Evolutionary conservation across 2,797 vertebrate species (phyloP).

Genomic region (Podargus strigoides): DNA sequence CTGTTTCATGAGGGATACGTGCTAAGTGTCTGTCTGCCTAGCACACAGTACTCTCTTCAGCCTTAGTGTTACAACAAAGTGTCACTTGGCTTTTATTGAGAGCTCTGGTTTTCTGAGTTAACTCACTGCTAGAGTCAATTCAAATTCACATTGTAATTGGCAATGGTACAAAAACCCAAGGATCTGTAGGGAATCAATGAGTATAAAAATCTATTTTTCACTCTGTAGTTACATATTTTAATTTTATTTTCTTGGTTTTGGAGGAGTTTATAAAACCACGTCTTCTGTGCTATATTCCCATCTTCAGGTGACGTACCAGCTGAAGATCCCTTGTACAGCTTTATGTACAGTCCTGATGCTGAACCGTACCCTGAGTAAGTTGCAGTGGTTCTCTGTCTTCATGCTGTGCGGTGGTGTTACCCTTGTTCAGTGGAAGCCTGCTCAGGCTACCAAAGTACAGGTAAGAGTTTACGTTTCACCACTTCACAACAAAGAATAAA

Average conservation of each 20-base stretch:
- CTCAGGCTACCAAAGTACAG: conserved; percentile 87
- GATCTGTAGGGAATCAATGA: neutral
- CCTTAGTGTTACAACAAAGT: neutral
- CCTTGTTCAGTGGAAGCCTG: conserved; percentile 92
- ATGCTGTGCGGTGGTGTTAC: conserved; percentile 92
- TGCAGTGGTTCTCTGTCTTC: conserved; percentile 96
- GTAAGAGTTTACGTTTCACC: conserved; percentile 65
- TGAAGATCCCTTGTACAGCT: conserved; percentile 98
- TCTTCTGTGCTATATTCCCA: neutral
- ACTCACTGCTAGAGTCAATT: neutral
- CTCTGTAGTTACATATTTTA: neutral
- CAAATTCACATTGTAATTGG: neutral
- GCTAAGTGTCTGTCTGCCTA: neutral
- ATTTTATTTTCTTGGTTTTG: neutral
- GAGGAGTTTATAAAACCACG: neutral
- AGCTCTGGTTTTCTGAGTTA: neutral
- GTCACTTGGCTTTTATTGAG: neutral
- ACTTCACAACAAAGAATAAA: neutral
- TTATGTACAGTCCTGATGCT: conserved; percentile 95
- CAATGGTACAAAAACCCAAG: fast-evolving
- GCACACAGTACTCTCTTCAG: neutral
- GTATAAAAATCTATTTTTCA: neutral
- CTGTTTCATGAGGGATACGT: fast-evolving
- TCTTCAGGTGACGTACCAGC: conserved; percentile 91
- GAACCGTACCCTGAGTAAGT: conserved; percentile 84